Percentiles rank a stretch among this genome's conserved stretches.
These are phyloP conservation scores for Trypoxylon attenuatum DNA, from an alignment of 2,888 invertebrate genomes.

Conservation along the genomic window DNA sequence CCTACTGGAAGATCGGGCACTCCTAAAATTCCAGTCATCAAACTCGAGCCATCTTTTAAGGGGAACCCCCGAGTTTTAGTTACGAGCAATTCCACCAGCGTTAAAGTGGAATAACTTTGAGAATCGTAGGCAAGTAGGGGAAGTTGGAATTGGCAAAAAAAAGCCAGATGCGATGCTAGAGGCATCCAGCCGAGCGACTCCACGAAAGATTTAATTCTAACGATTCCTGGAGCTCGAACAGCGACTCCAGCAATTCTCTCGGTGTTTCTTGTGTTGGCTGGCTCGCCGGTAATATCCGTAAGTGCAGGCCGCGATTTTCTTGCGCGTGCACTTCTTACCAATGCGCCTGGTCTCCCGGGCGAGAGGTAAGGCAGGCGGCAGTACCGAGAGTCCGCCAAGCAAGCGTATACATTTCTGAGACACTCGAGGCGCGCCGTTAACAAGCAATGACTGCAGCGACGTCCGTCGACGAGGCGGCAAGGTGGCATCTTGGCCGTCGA, in stretches of 20 bases:
- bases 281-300: slow-evolving; percentile 56
- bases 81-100: too few relatives aligned
- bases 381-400: too few relatives aligned
- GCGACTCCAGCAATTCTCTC: neutral
- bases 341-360: slow-evolving; percentile 16
- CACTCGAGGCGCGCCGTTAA: slow-evolving; percentile 48
- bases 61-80: too few relatives aligned
- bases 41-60: too few relatives aligned
- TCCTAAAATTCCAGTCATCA: too few relatives aligned
- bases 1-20: too few relatives aligned
- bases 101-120: too few relatives aligned
- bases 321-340: slow-evolving; percentile 43
- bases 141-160: too few relatives aligned
- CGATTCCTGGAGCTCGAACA: neutral
- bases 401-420: neutral
- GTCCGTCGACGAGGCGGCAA: slow-evolving; percentile 25
- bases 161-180: too few relatives aligned
- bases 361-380: neutral
- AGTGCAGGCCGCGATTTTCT: slow-evolving; percentile 62
- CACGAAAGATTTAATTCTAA: slow-evolving; percentile 38
- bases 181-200: too few relatives aligned
- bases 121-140: too few relatives aligned
- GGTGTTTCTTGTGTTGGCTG: slow-evolving; percentile 21
- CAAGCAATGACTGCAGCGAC: slow-evolving; percentile 56
- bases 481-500: too few relatives aligned